phyloP scores from a whole-genome alignment of 2,113 vertebrate species.

The Pedionomus torquatus region DNA sequence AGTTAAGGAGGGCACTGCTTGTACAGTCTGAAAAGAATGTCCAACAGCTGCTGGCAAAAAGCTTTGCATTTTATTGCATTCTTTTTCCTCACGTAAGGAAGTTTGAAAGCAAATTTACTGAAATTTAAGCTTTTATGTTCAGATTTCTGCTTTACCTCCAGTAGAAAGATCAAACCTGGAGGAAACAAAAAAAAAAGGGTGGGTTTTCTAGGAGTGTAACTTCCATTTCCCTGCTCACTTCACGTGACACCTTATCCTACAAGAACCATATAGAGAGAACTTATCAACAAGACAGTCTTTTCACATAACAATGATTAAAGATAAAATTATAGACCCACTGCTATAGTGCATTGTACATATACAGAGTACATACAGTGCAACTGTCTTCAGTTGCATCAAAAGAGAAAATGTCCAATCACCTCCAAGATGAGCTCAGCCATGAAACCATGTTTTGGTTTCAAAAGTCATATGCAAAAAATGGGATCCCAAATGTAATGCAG shows the following conservation, averaged over 20 bases:
- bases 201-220: not conserved
- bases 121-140: not conserved
- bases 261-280: not conserved
- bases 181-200: too few species aligned
- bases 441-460: not conserved
- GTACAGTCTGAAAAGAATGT: not conserved
- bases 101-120: not conserved
- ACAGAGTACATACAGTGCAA: not conserved
- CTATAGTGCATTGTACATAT: not conserved
- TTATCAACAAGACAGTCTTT: not conserved
- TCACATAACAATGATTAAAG: not conserved
- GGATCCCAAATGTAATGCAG: not conserved
- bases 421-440: not conserved
- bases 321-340: not conserved
- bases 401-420: not conserved
- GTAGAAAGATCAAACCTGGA: not conserved
- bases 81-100: not conserved
- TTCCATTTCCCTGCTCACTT: not conserved
- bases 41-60: not conserved
- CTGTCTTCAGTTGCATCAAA: not conserved
- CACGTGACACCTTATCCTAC: not conserved
- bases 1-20: not conserved
- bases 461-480: not conserved
- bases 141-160: not conserved
- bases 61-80: not conserved